Base-by-base conservation (phyloP, 1,140 invertebrate species). In the Drosophila nannoptera region DNA sequence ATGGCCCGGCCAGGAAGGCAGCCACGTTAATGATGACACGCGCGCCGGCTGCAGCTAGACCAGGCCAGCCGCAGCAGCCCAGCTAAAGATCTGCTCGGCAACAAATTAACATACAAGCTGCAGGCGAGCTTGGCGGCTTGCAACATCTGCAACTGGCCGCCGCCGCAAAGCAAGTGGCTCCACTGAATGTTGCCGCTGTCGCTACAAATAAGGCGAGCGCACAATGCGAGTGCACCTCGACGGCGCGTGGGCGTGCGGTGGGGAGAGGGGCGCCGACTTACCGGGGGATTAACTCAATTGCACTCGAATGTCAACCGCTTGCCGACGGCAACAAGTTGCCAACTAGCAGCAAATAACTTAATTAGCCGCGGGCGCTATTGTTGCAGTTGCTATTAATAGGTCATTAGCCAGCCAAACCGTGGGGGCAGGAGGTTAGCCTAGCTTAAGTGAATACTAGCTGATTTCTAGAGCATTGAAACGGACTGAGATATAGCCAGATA, bases 1-100 rank as follows among this genome's bases (percentile, higher is more conserved):
- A 65, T 60, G 45, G 54, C 36, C 73, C 43, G 60, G 14, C 36
- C 73, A 48, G 60, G 14, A 59, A 56, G 56, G 69, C 66, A 70
- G 80, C 66, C 63, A 86, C 65, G 81, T 86, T 84, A 84, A 84
- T 86, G 80, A 86, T 84, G 80, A 84, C 80, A 84, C 80, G 80
- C 80, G 80, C 80, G 56, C 42, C 12, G 16, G 62, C 35, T 32
- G 45, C 43, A n/a, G 73, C 73, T 82, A 82, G 78, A 78, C 71
- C 75, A 73, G 62, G 52, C 40, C 16, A 40, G 56, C 61, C 52
- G 48, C 54, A 43, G 40, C 45, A 42, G 40, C 53, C 22, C 22
- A 3, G 22, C 22, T 40, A 69, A 60, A 76, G 80, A 82, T 84
- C 52, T 75, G 80, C 66, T 75, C 35, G 56, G 16, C 64, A 86